Evolutionary conservation across 2,113 vertebrate genomes (phyloP).

Genomic region (Neolamprologus cancellatus): DNA sequence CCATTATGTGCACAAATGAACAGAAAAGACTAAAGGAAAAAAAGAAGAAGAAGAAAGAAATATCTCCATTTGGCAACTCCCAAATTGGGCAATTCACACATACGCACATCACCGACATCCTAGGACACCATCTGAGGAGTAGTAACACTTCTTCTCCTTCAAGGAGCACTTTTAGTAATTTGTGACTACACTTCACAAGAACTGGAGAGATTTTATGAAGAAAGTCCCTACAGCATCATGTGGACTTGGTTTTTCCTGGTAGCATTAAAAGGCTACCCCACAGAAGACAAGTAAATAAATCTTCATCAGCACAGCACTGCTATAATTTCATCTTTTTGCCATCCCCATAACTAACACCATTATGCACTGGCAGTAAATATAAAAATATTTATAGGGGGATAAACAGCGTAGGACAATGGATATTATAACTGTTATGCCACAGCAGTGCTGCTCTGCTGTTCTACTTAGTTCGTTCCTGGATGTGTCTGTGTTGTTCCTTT

Average conservation of each 20-base stretch:
- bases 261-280: not conserved
- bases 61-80: not conserved
- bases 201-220: not conserved
- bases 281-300: not conserved
- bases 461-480: not conserved
- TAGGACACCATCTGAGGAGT: not conserved
- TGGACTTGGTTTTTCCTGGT: not conserved
- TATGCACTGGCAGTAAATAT: not conserved
- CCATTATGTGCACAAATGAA: not conserved
- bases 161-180: not conserved
- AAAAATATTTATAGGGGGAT: not conserved
- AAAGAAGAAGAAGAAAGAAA: not conserved
- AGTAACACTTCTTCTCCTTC: not conserved
- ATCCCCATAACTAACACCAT: not conserved
- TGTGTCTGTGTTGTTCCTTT: not conserved
- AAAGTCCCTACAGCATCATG: not conserved
- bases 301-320: not conserved
- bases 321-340: not conserved
- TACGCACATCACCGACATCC: not conserved
- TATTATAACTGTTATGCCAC: not conserved
- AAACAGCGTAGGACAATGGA: not conserved
- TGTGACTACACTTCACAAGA: not conserved
- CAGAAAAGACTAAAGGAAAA: not conserved
- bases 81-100: not conserved
- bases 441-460: not conserved